phyloP scores from a whole-genome alignment of 92 coral and sea anemone species.

The Heliopora coerulea region DNA sequence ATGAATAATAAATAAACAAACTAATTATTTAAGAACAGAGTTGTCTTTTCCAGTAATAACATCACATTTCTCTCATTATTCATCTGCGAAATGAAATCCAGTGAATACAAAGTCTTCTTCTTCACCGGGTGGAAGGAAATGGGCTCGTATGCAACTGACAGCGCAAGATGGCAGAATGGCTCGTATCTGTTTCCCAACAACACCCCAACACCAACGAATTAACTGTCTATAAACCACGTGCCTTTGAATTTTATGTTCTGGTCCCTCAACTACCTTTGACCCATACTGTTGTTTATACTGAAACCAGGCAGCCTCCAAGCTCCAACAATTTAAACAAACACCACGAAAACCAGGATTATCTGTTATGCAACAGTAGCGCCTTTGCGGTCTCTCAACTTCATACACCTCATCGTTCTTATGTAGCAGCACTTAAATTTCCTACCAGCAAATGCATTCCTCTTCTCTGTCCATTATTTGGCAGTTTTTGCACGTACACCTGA shows the following conservation, averaged over 20 bases:
- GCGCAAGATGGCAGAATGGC: constrained; percentile 65
- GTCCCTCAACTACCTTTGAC: constrained; percentile 50
- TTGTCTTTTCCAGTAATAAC: no score
- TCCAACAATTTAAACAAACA: constrained; percentile 55
- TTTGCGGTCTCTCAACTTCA: constrained; percentile 3
- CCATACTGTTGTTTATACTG: constrained; percentile 57
- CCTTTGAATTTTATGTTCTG: constrained; percentile 45
- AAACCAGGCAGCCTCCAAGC: constrained; percentile 60
- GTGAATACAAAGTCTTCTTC: constrained; percentile 61
- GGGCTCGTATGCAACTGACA: constrained; percentile 57
- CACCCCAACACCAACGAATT: constrained; percentile 60
- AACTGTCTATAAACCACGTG: constrained; percentile 54
- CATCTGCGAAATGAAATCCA: constrained; percentile 53
- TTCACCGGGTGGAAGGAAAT: constrained; percentile 62
- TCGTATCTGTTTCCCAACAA: constrained; percentile 54
- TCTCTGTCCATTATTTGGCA: constrained; percentile 49
- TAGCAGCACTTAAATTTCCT: constrained; percentile 38
- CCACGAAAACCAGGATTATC: constrained; percentile 57
- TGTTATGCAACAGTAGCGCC: constrained; percentile 41
- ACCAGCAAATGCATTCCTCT: constrained; percentile 48
- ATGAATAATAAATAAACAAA: no score
- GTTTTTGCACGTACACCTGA: constrained; percentile 44
- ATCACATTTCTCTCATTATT: no score
- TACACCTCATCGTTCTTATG: constrained; percentile 37
- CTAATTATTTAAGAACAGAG: no score